Evolutionary conservation across 2,797 vertebrate genomes (phyloP).

Genomic region (Gallinago solitaria): DNA sequence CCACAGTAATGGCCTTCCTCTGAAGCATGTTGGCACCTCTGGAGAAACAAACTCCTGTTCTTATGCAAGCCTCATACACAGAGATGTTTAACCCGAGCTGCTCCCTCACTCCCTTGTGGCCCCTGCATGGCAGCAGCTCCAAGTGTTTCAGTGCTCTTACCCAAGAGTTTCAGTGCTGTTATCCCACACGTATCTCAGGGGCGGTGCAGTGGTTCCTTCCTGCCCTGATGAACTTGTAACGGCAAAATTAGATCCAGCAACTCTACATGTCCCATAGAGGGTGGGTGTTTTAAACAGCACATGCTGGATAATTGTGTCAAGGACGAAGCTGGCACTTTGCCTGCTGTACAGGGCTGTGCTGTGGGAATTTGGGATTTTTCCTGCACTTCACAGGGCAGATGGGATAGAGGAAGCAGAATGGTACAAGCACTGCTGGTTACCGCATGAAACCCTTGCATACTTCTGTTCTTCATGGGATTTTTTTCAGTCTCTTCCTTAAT

Average conservation of each 20-base stretch:
- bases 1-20: background rate
- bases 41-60: background rate
- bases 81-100: background rate
- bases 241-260: background rate
- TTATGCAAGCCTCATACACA: background rate
- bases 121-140: background rate
- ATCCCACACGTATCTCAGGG: background rate
- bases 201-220: accelerated
- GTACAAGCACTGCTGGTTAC: background rate
- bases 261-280: background rate
- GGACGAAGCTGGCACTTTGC: background rate
- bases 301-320: background rate
- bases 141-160: background rate
- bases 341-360: background rate
- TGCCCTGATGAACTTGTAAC: background rate
- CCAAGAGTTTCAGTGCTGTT: background rate
- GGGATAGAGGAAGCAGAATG: background rate
- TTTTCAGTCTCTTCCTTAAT: background rate
- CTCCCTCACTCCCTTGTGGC: background rate
- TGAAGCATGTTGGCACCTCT: background rate
- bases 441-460: background rate
- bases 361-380: background rate
- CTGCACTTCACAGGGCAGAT: background rate
- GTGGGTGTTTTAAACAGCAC: background rate
- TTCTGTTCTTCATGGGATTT: background rate